Evolutionary conservation across 2,113 vertebrate genomes (phyloP).

Genomic region (human): DNA sequence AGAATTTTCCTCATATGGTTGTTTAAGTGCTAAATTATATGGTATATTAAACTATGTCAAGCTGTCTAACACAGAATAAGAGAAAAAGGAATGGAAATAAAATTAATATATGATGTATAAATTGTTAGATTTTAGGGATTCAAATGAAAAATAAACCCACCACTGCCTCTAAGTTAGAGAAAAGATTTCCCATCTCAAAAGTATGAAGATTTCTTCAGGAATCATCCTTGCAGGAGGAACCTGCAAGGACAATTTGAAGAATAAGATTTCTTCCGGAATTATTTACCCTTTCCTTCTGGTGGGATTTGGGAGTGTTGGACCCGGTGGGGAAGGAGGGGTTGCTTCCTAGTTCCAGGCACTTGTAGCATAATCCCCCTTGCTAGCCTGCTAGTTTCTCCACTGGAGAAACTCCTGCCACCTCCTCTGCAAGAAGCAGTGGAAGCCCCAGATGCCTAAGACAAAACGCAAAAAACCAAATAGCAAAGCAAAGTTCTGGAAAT

Average conservation of each 20-base stretch:
- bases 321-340: neutral
- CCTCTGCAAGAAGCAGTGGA: neutral
- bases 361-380: neutral
- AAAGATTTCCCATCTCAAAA: neutral
- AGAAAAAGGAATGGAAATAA: neutral
- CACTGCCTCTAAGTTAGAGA: neutral
- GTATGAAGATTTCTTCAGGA: neutral
- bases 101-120: neutral
- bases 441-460: neutral
- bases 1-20: neutral
- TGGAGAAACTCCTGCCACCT: neutral
- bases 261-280: too few relatives aligned
- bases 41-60: neutral
- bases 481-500: neutral
- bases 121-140: neutral
- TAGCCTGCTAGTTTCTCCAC: too few relatives aligned
- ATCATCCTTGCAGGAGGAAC: neutral
- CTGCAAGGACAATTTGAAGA: too few relatives aligned
- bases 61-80: neutral
- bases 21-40: neutral
- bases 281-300: neutral
- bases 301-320: rapidly evolving
- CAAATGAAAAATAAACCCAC: neutral
- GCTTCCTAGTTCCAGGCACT: neutral
- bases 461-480: neutral